Conservation (phyloP, 1,140 invertebrate species). For the Triops cancriformis region DNA sequence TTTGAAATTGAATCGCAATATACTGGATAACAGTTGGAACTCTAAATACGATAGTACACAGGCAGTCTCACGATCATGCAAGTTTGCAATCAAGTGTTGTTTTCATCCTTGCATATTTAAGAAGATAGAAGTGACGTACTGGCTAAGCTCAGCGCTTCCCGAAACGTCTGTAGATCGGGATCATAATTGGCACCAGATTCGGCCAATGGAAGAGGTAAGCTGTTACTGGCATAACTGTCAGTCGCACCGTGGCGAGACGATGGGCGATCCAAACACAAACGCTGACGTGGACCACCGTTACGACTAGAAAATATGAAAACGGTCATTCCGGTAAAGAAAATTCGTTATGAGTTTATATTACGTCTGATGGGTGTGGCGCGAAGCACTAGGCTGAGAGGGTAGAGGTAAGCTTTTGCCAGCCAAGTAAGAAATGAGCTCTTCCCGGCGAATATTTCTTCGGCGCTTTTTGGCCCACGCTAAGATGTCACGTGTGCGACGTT, state of each 20-base stretch:
- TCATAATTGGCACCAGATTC: constrained; percentile 39
- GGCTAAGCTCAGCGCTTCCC: constrained; percentile 61
- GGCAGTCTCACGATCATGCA: too few relatives aligned
- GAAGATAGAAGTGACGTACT: constrained; percentile 27
- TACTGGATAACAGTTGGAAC: too few relatives aligned
- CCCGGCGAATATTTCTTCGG: constrained; percentile 59
- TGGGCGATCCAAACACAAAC: constrained; percentile 42
- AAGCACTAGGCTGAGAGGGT: constrained; percentile 23
- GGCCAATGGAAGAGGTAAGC: constrained; percentile 30
- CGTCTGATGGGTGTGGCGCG: neutral
- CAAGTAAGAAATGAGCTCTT: constrained; percentile 69
- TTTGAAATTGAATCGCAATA: too few relatives aligned
- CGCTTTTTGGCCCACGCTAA: constrained; percentile 66
- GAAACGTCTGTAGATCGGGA: constrained; percentile 58
- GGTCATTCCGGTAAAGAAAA: constrained; percentile 16
- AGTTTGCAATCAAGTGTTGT: too few relatives aligned
- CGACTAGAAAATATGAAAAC: constrained; percentile 40
- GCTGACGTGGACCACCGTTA: constrained; percentile 44
- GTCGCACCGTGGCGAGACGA: constrained; percentile 33
- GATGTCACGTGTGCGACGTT: constrained; percentile 64
- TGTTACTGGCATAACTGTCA: constrained; percentile 32
- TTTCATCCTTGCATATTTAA: too few relatives aligned
- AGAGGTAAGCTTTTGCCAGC: constrained; percentile 58
- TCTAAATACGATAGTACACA: too few relatives aligned
- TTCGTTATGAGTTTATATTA: neutral